A percentile compares a stretch with the other conserved stretches of the same genome.
These are phyloP conservation scores for Oryzias sinensis DNA, from an alignment of 2,797 vertebrate species.

Conservation along the genomic window DNA sequence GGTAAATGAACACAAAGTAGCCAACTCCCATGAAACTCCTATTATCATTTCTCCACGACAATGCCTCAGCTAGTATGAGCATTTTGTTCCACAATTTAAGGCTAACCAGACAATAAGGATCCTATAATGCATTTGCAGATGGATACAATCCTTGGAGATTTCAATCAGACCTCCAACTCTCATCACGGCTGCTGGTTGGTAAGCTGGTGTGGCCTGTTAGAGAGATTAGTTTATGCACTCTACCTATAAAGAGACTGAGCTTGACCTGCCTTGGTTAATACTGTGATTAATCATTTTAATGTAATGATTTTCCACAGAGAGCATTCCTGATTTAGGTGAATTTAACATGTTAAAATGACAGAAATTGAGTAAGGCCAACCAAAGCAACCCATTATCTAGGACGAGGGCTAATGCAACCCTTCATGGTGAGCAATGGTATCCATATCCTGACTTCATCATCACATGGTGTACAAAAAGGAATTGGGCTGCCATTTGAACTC, in stretches of 20 bases:
- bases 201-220: too few species aligned
- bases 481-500: slow-evolving; percentile 74
- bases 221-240: too few species aligned
- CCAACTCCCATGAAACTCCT: too few species aligned
- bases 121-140: not conserved
- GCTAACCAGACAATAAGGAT: too few species aligned
- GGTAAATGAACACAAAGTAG: too few species aligned
- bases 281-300: too few species aligned
- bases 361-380: not conserved
- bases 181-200: not conserved
- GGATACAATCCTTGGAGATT: not conserved
- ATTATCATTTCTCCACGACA: too few species aligned
- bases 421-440: slow-evolving; percentile 62
- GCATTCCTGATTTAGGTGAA: not conserved
- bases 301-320: too few species aligned
- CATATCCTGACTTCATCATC: slow-evolving; percentile 73
- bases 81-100: too few species aligned
- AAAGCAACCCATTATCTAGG: not conserved
- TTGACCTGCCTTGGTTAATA: too few species aligned
- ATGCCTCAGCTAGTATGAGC: too few species aligned
- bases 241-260: too few species aligned
- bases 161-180: not conserved
- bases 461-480: slow-evolving; percentile 69
- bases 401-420: slow-evolving; percentile 31
- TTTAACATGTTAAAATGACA: not conserved